Base-by-base conservation (phyloP, 2,113 vertebrate genomes). In the Jaculus jaculus region DNA sequence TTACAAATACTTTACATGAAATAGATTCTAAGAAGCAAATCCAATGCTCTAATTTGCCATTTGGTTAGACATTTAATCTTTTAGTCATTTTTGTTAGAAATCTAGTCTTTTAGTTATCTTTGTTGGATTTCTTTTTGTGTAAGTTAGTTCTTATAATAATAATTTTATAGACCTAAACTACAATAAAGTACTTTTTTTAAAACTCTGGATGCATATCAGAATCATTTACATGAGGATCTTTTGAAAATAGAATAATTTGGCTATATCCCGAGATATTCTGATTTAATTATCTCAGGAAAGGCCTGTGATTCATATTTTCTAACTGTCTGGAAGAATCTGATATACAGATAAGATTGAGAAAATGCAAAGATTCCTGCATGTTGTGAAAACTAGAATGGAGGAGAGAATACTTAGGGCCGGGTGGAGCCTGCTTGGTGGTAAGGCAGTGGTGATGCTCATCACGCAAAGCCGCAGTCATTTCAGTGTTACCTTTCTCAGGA, bases 1-100 rank as follows among this genome's bases (percentile, higher is more conserved):
- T 83, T 65, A 28, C 77, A 91, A 79, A 42, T 63, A 30, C 34
- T 72, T 96, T 92, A 75, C 30, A 94, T 84, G 20, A 82, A 89
- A n/a, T 79, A 90, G 74, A 28, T 91, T 92, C 61, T 88, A 71
- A 89, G 73, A 75, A 92, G 60, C 66, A 58, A 91, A 83, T 30
- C 60, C 16, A 89, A 54, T 94, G 51, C 34, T 90, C 84, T 92
- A 68, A 68, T 89, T 77, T 89, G 21, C 4, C 15, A 21, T 81
- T 81, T 32, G 7, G 20, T 86, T 89, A 87, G 32, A 68, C 12
- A 75, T 87, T 30, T 93, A 42, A 4, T 82, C 73, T 85, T 89
- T 80, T 89, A 71, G 68, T 89, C 80, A 60, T 92, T 32, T 72
- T 24, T 82, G 23, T 80, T 37, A 87, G 30, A 58, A 9, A 75